Percentiles rank a stretch among this genome's conserved stretches.
phyloP scores from a whole-genome alignment of 2,113 vertebrate species.

The Trichechus manatus region DNA sequence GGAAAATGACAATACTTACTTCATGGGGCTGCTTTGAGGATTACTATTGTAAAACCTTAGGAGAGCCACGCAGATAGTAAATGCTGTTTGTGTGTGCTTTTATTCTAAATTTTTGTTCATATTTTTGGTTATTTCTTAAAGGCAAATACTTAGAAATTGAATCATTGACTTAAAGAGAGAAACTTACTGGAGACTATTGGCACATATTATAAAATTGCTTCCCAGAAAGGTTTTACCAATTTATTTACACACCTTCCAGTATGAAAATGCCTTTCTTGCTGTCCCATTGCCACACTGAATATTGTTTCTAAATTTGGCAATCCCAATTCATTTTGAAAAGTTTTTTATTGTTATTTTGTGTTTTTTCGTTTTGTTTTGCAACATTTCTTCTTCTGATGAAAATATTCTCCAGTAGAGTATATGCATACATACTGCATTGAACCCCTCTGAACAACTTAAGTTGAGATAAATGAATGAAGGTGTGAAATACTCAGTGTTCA shows the following conservation, averaged over 20 bases:
- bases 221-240: not conserved
- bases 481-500: not conserved
- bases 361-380: not conserved
- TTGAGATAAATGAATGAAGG: not conserved
- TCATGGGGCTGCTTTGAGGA: not conserved
- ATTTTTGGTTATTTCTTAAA: not conserved
- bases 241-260: not conserved
- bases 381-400: not conserved
- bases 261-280: not conserved
- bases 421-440: not conserved
- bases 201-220: not conserved
- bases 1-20: not conserved
- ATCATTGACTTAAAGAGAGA: not conserved
- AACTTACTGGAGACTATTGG: not conserved
- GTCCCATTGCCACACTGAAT: not conserved
- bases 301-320: conserved; percentile 9
- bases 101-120: not conserved
- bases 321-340: not conserved
- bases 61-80: not conserved
- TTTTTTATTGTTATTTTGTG: not conserved
- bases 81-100: not conserved
- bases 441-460: not conserved
- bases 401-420: not conserved
- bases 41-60: not conserved
- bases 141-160: not conserved